A percentile compares a stretch with the other conserved stretches of the same genome.
These are phyloP conservation scores for Spodoptera frugiperda DNA, from an alignment of 1,140 invertebrate genomes.

Conservation along the genomic window DNA sequence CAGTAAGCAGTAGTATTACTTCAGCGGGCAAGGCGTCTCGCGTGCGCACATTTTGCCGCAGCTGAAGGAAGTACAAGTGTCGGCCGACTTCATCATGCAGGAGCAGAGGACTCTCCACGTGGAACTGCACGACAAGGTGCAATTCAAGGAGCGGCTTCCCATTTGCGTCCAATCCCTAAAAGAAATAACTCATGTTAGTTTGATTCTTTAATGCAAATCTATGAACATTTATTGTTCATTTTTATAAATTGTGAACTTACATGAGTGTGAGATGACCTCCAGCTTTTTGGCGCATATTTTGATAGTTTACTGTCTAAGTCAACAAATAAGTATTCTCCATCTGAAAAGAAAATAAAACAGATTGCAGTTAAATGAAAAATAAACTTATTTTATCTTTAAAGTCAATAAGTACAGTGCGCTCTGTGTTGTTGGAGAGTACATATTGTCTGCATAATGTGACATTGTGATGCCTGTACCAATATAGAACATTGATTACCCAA, in stretches of 20 bases:
- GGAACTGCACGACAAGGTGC: slow-evolving; percentile 97
- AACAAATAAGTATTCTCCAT: slow-evolving; percentile 97
- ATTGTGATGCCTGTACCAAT: slow-evolving; percentile 48
- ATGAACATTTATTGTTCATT: neutral
- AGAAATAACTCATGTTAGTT: slow-evolving; percentile 60
- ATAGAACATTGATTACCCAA: slow-evolving; percentile 58
- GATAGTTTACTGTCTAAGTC: slow-evolving; percentile 97
- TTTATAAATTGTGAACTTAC: slow-evolving; percentile 87
- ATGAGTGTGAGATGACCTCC: slow-evolving; percentile 96
- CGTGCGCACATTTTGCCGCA: slow-evolving; percentile 94
- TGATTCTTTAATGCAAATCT: neutral
- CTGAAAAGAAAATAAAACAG: slow-evolving; percentile 87
- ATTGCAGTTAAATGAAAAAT: neutral
- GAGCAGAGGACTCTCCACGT: slow-evolving; percentile 95
- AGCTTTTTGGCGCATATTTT: slow-evolving; percentile 98
- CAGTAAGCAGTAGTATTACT: slow-evolving; percentile 92
- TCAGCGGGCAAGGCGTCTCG: slow-evolving; percentile 89
- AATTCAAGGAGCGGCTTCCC: slow-evolving; percentile 95
- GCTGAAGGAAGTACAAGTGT: slow-evolving; percentile 97
- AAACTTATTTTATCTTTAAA: neutral
- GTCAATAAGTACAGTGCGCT: neutral
- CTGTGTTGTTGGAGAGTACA: neutral
- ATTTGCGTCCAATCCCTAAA: slow-evolving; percentile 95
- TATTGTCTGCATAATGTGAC: slow-evolving; percentile 33
- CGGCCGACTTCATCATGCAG: slow-evolving; percentile 96